These are phyloP conservation scores for Subacronicta megacephala DNA, from an alignment of 2,888 invertebrate genomes.

Conservation along the genomic window DNA sequence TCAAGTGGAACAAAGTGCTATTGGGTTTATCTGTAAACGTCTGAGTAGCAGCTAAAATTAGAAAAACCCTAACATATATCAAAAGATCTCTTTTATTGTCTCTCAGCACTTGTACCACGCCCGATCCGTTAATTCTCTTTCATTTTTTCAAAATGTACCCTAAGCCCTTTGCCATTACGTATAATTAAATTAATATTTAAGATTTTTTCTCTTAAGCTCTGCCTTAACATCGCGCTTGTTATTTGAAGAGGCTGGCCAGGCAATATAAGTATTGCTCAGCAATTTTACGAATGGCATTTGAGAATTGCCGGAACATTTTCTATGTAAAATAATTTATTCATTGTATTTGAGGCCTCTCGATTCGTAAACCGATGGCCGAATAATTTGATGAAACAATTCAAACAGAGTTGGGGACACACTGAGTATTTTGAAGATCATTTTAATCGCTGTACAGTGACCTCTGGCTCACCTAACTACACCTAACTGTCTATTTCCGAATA, in stretches of 20 bases:
- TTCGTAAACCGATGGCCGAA: constrained; percentile 65
- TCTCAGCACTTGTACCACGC: constrained; percentile 46
- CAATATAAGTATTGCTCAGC: constrained; percentile 47
- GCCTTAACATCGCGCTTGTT: constrained; percentile 37
- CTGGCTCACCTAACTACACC: too few relatives aligned
- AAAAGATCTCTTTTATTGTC: constrained; percentile 14
- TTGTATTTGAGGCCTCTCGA: constrained; percentile 58
- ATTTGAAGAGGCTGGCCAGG: constrained; percentile 38
- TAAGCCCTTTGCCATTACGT: constrained; percentile 61
- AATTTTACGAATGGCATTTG: constrained; percentile 49
- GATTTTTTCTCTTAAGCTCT: constrained; percentile 33
- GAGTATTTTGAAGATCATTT: constrained; percentile 8
- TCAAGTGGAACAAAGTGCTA: too few relatives aligned
- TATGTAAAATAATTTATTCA: constrained; percentile 59
- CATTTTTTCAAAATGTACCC: constrained; percentile 57
- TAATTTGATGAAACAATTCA: constrained; percentile 74
- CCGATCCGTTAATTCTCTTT: constrained; percentile 60
- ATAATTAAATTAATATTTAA: constrained; percentile 65
- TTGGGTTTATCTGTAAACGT: too few relatives aligned
- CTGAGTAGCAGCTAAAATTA: background rate
- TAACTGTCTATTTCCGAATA: too few relatives aligned
- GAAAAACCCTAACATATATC: background rate
- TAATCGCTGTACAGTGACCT: too few relatives aligned
- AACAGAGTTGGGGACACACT: constrained; percentile 49
- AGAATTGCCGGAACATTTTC: constrained; percentile 44